phyloP scores from a whole-genome alignment of 2,113 vertebrate genomes.

The Plecturocebus donacophilus region DNA sequence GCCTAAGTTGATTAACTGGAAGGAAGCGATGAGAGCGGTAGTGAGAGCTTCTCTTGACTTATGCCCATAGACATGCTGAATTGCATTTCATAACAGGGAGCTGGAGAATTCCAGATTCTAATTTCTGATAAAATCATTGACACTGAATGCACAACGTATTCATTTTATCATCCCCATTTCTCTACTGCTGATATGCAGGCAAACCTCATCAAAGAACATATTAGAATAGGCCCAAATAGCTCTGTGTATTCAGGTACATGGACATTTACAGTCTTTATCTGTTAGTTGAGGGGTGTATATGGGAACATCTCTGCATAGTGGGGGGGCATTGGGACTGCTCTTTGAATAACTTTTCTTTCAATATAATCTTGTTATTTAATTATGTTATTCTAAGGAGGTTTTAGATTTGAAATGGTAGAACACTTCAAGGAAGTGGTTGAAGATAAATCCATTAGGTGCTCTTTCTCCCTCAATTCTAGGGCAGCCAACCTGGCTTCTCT shows the following conservation, averaged over 20 bases:
- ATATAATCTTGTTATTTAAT: slow-evolving; percentile 25
- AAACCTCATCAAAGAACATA: background rate
- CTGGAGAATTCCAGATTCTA: background rate
- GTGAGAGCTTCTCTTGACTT: background rate
- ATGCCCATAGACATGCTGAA: background rate
- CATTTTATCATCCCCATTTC: background rate
- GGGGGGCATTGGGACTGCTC: background rate
- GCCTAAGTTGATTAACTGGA: background rate
- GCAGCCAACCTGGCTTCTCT: background rate
- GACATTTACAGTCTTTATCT: background rate
- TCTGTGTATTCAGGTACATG: background rate
- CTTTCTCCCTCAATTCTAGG: background rate
- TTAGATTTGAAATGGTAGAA: background rate
- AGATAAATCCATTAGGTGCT: background rate
- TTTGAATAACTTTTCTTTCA: background rate
- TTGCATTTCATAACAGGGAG: background rate
- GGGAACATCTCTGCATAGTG: background rate
- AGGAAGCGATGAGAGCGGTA: background rate
- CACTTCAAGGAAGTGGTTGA: background rate
- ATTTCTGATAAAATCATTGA: background rate
- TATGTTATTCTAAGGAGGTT: background rate
- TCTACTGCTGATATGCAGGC: background rate
- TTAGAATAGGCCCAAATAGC: background rate
- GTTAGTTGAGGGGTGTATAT: background rate
- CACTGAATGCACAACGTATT: background rate